phyloP scores from a whole-genome alignment of 1,140 invertebrate genomes.

The Coboldia fuscipes region DNA sequence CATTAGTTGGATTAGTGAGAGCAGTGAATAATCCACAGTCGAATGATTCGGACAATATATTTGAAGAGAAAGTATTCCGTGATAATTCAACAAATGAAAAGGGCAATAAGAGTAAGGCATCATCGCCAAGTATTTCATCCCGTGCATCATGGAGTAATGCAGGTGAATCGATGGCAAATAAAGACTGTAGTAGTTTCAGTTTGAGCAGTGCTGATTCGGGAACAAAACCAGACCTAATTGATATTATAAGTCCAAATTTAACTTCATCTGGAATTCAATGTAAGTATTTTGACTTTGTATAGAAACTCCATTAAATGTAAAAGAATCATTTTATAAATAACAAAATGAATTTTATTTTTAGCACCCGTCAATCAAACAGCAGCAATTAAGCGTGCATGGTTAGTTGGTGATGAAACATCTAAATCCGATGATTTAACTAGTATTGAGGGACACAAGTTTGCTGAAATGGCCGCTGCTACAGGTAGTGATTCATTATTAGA shows the following conservation, averaged over 20 bases:
- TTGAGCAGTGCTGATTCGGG: conserved; percentile 28
- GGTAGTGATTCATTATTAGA: conserved; percentile 40
- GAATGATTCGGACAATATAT: conserved; percentile 11
- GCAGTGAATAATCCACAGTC: conserved; percentile 13
- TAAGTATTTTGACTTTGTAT: too few relatives aligned
- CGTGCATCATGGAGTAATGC: conserved; percentile 29
- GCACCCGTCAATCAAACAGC: conserved; percentile 7
- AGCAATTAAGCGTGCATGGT: conserved; percentile 12
- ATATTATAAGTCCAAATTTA: too few relatives aligned
- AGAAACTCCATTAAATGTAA: too few relatives aligned
- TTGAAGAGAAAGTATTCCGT: conserved; percentile 18
- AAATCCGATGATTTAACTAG: conserved; percentile 26
- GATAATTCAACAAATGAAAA: conserved; percentile 12
- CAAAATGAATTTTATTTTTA: too few relatives aligned
- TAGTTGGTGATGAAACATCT: conserved; percentile 14
- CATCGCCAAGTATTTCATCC: conserved; percentile 24
- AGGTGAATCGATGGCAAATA: conserved; percentile 37
- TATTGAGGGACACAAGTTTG: conserved; percentile 54
- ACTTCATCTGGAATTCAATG: too few relatives aligned
- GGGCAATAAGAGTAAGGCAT: conserved; percentile 16
- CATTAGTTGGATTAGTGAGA: conserved; percentile 12
- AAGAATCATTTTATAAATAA: too few relatives aligned
- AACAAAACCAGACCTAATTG: too few relatives aligned
- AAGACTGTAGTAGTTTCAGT: conserved; percentile 30
- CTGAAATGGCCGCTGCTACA: conserved; percentile 43